Percentiles rank a stretch among this genome's conserved stretches.
Evolutionary conservation across 2,888 invertebrate genomes (phyloP).

Genomic region (Cenopis cana): DNA sequence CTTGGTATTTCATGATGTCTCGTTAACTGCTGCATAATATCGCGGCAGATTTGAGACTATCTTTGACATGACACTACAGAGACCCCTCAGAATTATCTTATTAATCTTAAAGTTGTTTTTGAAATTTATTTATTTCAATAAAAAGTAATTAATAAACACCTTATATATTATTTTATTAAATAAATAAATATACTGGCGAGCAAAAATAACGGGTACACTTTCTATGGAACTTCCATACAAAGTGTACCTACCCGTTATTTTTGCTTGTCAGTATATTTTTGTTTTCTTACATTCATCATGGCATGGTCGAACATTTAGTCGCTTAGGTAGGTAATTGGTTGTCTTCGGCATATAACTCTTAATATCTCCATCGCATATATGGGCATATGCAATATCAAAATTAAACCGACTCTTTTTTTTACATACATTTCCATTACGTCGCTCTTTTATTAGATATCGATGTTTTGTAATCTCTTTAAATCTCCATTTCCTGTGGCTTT

Average conservation of each 20-base stretch:
- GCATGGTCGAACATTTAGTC: background rate
- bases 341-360: background rate
- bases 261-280: too few species aligned
- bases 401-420: background rate
- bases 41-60: conserved; percentile 12
- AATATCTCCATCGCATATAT: background rate
- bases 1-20: conserved; percentile 56
- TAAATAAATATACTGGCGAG: too few species aligned
- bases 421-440: background rate
- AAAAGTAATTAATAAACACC: too few species aligned
- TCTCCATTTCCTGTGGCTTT: conserved; percentile 27
- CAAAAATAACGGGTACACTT: too few species aligned
- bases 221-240: too few species aligned
- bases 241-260: too few species aligned
- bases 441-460: conserved; percentile 10
- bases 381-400: conserved; percentile 6
- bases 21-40: conserved; percentile 19
- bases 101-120: background rate
- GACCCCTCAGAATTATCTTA: background rate
- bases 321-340: background rate
- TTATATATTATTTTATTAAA: too few species aligned
- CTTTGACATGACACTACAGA: conserved; percentile 2
- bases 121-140: background rate
- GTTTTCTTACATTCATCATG: background rate
- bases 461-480: conserved; percentile 15